Conservation (phyloP, 2,888 invertebrate genomes). For the Protonemura montana region DNA sequence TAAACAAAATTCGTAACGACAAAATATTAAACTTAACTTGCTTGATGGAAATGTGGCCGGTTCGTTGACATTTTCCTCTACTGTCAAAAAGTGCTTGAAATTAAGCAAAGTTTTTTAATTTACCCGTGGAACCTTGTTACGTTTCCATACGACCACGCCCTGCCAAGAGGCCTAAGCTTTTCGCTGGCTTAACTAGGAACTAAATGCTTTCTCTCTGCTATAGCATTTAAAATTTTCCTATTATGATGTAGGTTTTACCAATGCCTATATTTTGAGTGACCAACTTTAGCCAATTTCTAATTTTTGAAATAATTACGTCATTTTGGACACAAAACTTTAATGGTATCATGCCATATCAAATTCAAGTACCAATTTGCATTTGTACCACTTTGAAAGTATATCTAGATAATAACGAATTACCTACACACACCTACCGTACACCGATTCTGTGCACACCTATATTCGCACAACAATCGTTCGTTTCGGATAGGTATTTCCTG, state of each 20-base stretch:
- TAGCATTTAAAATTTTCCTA: neutral
- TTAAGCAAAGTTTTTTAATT: neutral
- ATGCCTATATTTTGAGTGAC: conserved; percentile 1
- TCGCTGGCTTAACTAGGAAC: conserved; percentile 3
- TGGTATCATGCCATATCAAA: conserved; percentile 12
- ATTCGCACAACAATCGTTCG: no score
- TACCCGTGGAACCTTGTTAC: neutral
- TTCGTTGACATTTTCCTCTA: neutral
- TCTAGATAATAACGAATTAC: no score
- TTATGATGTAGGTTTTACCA: neutral
- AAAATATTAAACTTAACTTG: neutral
- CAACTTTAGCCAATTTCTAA: conserved; percentile 29
- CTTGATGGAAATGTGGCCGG: neutral
- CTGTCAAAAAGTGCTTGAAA: neutral
- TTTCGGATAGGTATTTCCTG: no score
- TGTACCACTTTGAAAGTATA: neutral
- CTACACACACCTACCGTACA: no score
- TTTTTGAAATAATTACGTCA: neutral
- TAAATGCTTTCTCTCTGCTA: neutral
- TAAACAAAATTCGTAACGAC: neutral
- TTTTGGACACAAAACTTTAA: neutral
- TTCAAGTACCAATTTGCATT: neutral
- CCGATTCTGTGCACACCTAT: no score
- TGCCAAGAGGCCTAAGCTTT: neutral
- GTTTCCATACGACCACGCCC: neutral